These are phyloP conservation scores for Leuciscus waleckii DNA, from an alignment of 2,797 vertebrate genomes.

Conservation along the genomic window DNA sequence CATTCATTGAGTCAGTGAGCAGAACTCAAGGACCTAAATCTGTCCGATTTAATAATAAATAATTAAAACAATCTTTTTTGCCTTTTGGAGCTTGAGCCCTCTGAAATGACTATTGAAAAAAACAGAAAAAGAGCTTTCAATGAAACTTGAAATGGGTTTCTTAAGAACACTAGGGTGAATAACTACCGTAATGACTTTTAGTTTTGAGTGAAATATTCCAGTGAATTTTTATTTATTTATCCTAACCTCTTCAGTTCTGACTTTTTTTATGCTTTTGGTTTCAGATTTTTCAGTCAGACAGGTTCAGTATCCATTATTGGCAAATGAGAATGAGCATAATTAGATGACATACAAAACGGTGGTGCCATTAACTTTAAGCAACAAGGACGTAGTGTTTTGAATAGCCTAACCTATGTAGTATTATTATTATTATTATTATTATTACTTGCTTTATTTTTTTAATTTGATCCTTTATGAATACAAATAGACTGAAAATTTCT, in stretches of 20 bases:
- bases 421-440: too few relatives aligned
- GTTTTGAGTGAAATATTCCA: background rate
- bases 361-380: background rate
- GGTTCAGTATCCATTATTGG: background rate
- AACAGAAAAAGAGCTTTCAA: too few relatives aligned
- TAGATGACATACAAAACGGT: constrained; percentile 8
- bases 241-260: background rate
- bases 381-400: too few relatives aligned
- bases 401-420: too few relatives aligned
- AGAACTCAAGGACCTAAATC: background rate
- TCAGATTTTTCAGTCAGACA: background rate
- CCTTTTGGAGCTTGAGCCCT: background rate
- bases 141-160: background rate
- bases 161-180: background rate
- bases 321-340: background rate
- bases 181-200: background rate
- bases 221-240: background rate
- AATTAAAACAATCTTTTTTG: background rate
- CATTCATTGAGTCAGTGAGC: background rate
- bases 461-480: too few relatives aligned
- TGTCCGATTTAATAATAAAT: background rate
- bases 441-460: too few relatives aligned
- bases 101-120: background rate
- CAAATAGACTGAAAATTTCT: too few relatives aligned
- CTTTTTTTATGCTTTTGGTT: background rate